Percentiles rank a stretch among this genome's conserved stretches.
Evolutionary conservation across 2,113 vertebrate genomes (phyloP).

Genomic region (Carettochelys insculpta): DNA sequence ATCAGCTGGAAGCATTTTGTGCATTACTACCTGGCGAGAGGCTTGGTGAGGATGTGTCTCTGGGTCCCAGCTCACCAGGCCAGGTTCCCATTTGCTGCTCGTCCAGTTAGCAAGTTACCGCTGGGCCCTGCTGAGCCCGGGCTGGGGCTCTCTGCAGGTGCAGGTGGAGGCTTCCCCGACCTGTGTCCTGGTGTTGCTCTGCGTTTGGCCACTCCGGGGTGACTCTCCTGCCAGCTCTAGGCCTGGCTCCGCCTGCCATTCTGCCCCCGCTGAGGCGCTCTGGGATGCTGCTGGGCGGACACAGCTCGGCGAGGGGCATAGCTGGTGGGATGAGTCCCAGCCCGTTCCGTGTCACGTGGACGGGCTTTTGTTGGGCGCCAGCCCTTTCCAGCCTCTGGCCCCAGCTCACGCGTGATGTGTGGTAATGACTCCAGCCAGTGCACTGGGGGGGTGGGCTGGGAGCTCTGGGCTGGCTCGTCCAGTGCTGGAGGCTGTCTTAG

Average conservation of each 20-base stretch:
- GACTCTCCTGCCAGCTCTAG: no score
- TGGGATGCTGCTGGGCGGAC: background rate
- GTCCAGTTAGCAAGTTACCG: no score
- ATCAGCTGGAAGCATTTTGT: slow-evolving; percentile 84
- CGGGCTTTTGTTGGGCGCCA: background rate
- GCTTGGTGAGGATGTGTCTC: slow-evolving; percentile 72
- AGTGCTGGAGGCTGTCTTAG: no score
- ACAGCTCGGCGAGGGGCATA: background rate
- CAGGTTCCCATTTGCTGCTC: background rate
- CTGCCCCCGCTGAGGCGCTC: background rate
- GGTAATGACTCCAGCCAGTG: background rate
- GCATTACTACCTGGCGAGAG: slow-evolving; percentile 74
- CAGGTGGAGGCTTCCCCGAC: background rate
- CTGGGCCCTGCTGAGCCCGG: no score
- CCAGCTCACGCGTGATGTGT: background rate
- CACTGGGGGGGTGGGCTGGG: background rate
- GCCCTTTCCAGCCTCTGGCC: background rate
- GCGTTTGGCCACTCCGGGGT: no score
- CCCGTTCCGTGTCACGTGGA: no score
- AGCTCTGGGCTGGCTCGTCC: background rate
- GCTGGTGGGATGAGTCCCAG: background rate
- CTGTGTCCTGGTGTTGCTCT: no score
- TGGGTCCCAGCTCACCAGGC: background rate
- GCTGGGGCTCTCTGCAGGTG: background rate
- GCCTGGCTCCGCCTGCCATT: background rate